Conservation (phyloP, 2,113 vertebrate genomes). For the Psilopsiagon aurifrons region DNA sequence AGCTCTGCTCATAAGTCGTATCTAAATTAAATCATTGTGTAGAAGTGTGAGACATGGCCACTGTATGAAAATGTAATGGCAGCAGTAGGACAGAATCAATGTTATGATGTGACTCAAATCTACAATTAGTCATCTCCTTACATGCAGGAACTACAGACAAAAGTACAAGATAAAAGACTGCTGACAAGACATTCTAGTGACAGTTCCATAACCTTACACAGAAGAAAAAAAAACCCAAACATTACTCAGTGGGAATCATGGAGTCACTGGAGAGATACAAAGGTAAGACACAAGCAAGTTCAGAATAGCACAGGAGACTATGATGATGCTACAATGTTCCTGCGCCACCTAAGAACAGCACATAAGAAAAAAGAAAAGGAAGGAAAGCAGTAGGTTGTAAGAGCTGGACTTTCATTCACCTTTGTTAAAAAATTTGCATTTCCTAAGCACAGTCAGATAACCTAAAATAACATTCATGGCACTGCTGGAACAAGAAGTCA, state of each 20-base stretch:
- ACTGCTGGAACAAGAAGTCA: background rate
- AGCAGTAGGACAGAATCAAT: background rate
- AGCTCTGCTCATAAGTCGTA: background rate
- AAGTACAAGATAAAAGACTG: background rate
- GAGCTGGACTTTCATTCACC: background rate
- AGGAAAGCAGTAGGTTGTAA: background rate
- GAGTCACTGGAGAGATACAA: background rate
- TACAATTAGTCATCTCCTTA: background rate
- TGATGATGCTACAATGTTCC: background rate
- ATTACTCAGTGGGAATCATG: background rate
- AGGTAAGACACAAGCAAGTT: background rate
- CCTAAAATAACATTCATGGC: background rate
- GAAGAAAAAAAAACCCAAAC: background rate
- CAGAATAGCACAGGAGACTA: background rate
- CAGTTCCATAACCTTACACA: background rate
- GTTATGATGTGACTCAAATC: background rate
- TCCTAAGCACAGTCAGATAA: background rate
- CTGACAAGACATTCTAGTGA: background rate
- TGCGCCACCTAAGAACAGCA: background rate
- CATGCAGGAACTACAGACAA: background rate
- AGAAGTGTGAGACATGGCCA: background rate
- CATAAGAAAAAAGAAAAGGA: background rate
- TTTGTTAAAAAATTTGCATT: background rate
- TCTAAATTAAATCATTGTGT: background rate
- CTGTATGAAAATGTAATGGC: background rate